phyloP scores from a whole-genome alignment of 2,797 vertebrate genomes.

The Poeciliopsis infans region DNA sequence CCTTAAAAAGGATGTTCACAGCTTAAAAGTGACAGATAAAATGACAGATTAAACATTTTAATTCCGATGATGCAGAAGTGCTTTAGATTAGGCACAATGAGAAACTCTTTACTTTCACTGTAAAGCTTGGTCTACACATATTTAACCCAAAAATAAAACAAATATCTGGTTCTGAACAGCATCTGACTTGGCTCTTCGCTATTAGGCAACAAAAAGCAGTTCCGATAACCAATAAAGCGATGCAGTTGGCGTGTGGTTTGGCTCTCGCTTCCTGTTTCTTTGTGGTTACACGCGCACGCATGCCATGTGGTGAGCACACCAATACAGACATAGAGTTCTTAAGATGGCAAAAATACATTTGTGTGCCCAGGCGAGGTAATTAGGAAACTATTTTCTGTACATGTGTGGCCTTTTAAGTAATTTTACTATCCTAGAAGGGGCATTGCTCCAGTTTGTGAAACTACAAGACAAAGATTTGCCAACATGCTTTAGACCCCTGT shows the following conservation, averaged over 20 bases:
- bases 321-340: neutral
- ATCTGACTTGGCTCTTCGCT: neutral
- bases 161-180: neutral
- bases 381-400: neutral
- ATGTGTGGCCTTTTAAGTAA: neutral
- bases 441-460: neutral
- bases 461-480: neutral
- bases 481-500: neutral
- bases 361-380: neutral
- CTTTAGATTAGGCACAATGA: neutral
- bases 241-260: neutral
- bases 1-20: neutral
- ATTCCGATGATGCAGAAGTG: neutral
- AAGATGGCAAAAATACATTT: neutral
- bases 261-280: neutral
- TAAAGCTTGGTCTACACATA: neutral
- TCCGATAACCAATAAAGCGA: neutral
- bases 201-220: neutral
- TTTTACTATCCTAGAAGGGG: neutral
- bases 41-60: neutral
- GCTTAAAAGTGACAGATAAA: neutral
- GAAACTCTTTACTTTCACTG: neutral
- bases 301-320: neutral
- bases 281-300: neutral
- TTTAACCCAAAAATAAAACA: neutral